Evolutionary conservation across 2,888 invertebrate species (phyloP).

Genomic region (Mythimna impura): DNA sequence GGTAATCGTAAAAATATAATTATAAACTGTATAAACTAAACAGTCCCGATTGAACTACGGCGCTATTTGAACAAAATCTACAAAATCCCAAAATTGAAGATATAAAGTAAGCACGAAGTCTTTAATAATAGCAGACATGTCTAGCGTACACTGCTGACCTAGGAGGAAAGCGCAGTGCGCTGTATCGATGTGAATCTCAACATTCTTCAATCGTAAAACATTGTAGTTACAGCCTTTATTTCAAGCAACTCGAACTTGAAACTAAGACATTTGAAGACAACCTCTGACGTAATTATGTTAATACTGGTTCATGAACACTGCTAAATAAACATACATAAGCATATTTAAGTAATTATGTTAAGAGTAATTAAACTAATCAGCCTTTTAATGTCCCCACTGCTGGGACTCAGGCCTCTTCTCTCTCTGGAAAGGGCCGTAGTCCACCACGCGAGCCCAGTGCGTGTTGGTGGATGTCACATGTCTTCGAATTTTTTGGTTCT

Average conservation of each 20-base stretch:
- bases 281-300: slow-evolving; percentile 30
- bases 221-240: not conserved
- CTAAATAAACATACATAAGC: not conserved
- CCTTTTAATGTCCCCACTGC: too few species aligned
- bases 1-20: not conserved
- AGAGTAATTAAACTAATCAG: too few species aligned
- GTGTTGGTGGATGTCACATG: too few species aligned
- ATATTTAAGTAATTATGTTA: too few species aligned
- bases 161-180: slow-evolving; percentile 39
- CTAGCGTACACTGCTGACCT: slow-evolving; percentile 8
- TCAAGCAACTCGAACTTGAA: slow-evolving; percentile 5
- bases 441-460: too few species aligned
- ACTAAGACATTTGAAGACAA: slow-evolving; percentile 2
- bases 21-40: not conserved
- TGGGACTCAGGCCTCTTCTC: too few species aligned
- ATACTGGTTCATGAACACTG: slow-evolving; percentile 14
- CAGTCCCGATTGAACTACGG: not conserved
- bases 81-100: not conserved
- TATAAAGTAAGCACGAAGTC: not conserved
- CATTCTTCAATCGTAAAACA: slow-evolving; percentile 4
- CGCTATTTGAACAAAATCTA: not conserved
- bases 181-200: slow-evolving; percentile 31
- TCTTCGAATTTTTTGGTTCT: too few species aligned
- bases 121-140: slow-evolving; percentile 17
- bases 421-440: too few species aligned